Evolutionary conservation across 37 sponge, comb jelly and placozoan species (phyloP), one percentile per base, ranked within the genome.

Genomic region (Petrosia ficiformis): DNA sequence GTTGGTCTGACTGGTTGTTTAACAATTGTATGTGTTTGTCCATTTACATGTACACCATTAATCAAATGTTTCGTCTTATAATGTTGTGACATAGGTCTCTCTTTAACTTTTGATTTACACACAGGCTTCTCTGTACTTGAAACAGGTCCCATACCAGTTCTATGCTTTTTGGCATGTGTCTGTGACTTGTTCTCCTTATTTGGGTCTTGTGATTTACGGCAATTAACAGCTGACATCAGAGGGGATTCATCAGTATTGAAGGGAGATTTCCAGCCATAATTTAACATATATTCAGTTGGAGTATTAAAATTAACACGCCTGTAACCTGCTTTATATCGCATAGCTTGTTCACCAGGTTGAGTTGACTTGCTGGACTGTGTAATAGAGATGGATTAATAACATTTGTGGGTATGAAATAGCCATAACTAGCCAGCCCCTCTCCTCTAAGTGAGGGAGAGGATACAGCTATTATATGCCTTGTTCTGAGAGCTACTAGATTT

Each of bases 261-360:
- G 8, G 54, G 14, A 19, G 54, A 14, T 14, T 48, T 48, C 54
- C 21, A 1, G 4, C 44, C 38, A 56, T 70, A 87, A 39, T 87
- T 69, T 5, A 71, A 24, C 73, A 81, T 76, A 75, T 87, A 87
- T 32, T 43, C 77, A 52, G 77, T 81, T 2, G 81, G 71, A 19
- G 36, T 10, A 1, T 1, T 19, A 1, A 35, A 39, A 48, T 38
- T 37, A 0, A 36, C 66, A 1, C 81, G 63, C 14, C 81, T 59
- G 1, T 52, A 56, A 0, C 87, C 82, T 28, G 72, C 77, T 42
- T 59, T 68, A 42, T 74, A 86, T 8, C 33, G 4, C 52, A 69
- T 4, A 32, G 68, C 85, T 39, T 10, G 37, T 28, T 80, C 36
- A n/a, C n/a, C n/a, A n/a, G n/a, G n/a, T n/a, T n/a, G n/a, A n/a